Conservation (phyloP, 2,888 invertebrate genomes). For the Melipona bicolor region DNA sequence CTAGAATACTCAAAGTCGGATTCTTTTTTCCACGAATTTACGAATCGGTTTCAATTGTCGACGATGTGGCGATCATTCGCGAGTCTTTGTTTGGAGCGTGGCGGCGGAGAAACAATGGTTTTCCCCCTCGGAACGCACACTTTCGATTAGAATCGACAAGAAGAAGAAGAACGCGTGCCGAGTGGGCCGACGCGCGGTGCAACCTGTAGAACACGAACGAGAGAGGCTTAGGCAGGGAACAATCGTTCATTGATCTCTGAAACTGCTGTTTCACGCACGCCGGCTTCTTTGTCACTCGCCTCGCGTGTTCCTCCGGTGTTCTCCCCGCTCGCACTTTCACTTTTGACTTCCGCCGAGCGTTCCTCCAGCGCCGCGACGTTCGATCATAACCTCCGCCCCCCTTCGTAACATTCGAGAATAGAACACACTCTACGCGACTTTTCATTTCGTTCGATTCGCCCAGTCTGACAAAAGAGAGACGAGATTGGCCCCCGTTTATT, state of each 20-base stretch:
- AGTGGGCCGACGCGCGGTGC: slow-evolving; percentile 18
- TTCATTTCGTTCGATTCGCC: too few species aligned
- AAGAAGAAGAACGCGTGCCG: slow-evolving; percentile 33
- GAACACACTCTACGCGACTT: too few species aligned
- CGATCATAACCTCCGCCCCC: background rate
- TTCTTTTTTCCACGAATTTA: too few species aligned
- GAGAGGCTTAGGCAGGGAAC: slow-evolving; percentile 52
- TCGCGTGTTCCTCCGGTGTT: slow-evolving; percentile 23
- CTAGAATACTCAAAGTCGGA: too few species aligned
- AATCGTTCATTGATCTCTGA: slow-evolving; percentile 69
- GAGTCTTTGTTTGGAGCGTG: too few species aligned
- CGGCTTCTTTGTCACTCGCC: slow-evolving; percentile 50
- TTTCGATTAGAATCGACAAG: slow-evolving; percentile 60
- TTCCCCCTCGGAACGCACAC: slow-evolving; percentile 28
- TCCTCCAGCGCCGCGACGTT: slow-evolving; percentile 7
- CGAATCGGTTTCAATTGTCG: too few species aligned
- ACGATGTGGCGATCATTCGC: too few species aligned
- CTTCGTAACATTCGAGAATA: too few species aligned
- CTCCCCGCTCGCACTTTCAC: slow-evolving; percentile 38
- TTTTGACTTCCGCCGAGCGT: background rate
- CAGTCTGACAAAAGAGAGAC: too few species aligned
- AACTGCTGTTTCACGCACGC: slow-evolving; percentile 60
- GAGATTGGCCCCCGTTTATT: too few species aligned
- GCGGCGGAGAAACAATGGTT: background rate
- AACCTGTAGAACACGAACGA: slow-evolving; percentile 64